A percentile compares a stretch with the other conserved stretches of the same genome.
phyloP scores from a whole-genome alignment of 2,113 vertebrate genomes.

The Gymnocephalus cernua region DNA sequence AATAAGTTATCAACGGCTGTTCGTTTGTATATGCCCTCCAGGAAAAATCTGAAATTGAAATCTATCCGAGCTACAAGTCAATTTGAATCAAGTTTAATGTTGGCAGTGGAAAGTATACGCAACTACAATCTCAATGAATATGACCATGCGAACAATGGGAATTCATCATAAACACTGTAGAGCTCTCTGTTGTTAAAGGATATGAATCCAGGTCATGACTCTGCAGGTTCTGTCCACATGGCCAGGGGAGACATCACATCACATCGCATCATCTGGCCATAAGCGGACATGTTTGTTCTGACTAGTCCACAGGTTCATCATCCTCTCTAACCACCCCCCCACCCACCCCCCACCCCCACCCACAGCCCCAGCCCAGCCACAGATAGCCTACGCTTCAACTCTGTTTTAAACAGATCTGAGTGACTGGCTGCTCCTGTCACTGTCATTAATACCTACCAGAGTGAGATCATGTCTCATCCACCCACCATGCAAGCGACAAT shows the following conservation, averaged over 20 bases:
- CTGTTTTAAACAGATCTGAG: constrained; percentile 55
- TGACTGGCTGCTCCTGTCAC: constrained; percentile 67
- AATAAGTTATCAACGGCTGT: constrained; percentile 36
- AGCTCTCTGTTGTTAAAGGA: constrained; percentile 35
- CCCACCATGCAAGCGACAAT: constrained; percentile 41
- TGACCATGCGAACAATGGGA: constrained; percentile 34
- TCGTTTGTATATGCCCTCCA: constrained; percentile 23
- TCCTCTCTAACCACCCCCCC: no score
- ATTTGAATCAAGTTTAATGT: constrained; percentile 50
- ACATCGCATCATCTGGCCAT: constrained; percentile 60
- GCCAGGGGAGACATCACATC: constrained; percentile 68
- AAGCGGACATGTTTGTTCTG: constrained; percentile 72
- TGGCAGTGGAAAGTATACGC: constrained; percentile 11
- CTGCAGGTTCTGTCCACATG: constrained; percentile 56
- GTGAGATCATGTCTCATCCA: constrained; percentile 65
- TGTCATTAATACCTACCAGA: constrained; percentile 59
- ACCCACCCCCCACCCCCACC: background rate
- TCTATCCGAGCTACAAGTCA: constrained; percentile 48
- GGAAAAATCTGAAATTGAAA: constrained; percentile 59
- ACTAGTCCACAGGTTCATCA: constrained; percentile 64
- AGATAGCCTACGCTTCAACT: constrained; percentile 57
- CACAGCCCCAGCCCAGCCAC: no score
- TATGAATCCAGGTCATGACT: constrained; percentile 59
- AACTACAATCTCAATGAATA: constrained; percentile 19
- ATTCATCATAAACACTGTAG: constrained; percentile 42